A percentile compares a stretch with the other conserved stretches of the same genome.
Conservation (phyloP, 1,140 invertebrate species). For the Rhynchophorus ferrugineus region DNA sequence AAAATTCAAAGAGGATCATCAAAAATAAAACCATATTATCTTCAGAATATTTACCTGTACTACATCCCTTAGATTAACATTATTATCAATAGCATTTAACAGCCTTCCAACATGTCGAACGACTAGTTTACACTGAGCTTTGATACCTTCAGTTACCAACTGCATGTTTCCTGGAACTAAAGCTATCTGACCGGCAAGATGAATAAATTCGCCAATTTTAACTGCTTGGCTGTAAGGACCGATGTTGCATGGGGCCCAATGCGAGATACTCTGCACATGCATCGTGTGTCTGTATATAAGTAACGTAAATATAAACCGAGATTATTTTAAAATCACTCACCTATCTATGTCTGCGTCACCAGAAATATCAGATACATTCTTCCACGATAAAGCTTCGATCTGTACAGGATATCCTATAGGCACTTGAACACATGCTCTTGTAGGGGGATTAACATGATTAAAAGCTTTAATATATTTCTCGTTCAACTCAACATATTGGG, state of each 20-base stretch:
- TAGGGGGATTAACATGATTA: slow-evolving; percentile 75
- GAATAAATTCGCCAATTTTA: slow-evolving; percentile 69
- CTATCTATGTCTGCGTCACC: slow-evolving; percentile 30
- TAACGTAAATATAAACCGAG: background rate
- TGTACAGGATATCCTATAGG: slow-evolving; percentile 68
- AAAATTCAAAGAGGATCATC: too few species aligned
- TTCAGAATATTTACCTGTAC: slow-evolving; percentile 55
- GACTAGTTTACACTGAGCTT: slow-evolving; percentile 70
- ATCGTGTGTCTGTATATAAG: slow-evolving; percentile 55
- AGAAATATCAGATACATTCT: slow-evolving; percentile 28
- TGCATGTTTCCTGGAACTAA: slow-evolving; percentile 79
- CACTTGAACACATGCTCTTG: slow-evolving; percentile 79
- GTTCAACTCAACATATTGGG: slow-evolving; percentile 69
- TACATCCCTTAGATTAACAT: slow-evolving; percentile 67
- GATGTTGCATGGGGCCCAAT: slow-evolving; percentile 94
- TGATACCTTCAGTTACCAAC: slow-evolving; percentile 60
- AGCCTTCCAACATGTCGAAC: slow-evolving; percentile 75
- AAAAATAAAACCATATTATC: too few species aligned
- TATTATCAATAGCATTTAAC: slow-evolving; percentile 67
- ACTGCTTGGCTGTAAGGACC: slow-evolving; percentile 92
- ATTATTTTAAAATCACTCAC: slow-evolving; percentile 18
- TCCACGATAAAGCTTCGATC: slow-evolving; percentile 69
- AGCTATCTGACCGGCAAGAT: slow-evolving; percentile 86
- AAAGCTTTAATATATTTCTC: slow-evolving; percentile 67
- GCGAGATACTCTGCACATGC: slow-evolving; percentile 90